phyloP scores from a whole-genome alignment of 2,797 vertebrate genomes.

The Enteromius anoplus region DNA sequence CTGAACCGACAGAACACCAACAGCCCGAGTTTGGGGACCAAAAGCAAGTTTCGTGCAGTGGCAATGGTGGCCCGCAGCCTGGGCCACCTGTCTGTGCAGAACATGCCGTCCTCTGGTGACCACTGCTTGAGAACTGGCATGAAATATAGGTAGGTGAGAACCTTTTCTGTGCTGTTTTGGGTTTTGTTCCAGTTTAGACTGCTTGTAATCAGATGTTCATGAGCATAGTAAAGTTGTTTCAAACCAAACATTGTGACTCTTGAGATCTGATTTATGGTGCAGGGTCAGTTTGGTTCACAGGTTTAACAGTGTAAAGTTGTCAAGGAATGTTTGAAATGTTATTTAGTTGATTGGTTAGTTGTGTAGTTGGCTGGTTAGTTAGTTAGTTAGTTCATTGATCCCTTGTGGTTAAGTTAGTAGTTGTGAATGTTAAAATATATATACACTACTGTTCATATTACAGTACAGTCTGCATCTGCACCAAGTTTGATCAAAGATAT shows the following conservation, averaged over 20 bases:
- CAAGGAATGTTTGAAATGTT: background rate
- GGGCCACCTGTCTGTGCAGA: conserved; percentile 92
- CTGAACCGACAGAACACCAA: conserved; percentile 87
- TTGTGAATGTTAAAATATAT: background rate
- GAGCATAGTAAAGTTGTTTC: background rate
- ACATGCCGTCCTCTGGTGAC: conserved; percentile 80
- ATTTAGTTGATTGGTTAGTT: background rate
- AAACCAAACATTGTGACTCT: background rate
- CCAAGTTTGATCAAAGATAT: background rate
- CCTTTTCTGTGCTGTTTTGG: background rate
- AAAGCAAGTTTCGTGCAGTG: conserved; percentile 90
- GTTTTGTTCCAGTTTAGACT: background rate
- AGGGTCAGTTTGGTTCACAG: background rate
- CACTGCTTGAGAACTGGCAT: conserved; percentile 89
- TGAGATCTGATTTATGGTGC: background rate
- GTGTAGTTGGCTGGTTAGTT: background rate
- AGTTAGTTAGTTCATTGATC: background rate
- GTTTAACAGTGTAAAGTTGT: background rate
- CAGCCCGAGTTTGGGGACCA: conserved; percentile 89
- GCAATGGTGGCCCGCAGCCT: conserved; percentile 95
- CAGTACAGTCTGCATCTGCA: background rate
- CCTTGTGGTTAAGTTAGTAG: background rate
- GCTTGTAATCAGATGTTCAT: background rate
- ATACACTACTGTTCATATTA: background rate
- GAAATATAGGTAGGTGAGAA: conserved; percentile 90